Base-by-base conservation (phyloP, 92 coral and sea anemone genomes). In the Blastomussa wellsi region DNA sequence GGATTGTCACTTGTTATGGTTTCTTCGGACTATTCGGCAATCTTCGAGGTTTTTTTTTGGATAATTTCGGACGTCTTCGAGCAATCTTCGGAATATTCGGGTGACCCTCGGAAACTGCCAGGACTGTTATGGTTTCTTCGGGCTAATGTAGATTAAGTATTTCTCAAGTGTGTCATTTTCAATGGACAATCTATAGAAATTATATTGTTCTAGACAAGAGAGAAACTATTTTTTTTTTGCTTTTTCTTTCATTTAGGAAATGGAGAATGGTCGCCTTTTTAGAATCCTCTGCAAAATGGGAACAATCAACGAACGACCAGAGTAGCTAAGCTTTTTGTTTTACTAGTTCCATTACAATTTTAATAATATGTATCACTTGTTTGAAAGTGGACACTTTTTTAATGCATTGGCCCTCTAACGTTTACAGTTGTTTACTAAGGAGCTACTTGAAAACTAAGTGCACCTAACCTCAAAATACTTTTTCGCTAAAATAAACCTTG, bases 251-350 rank as follows among this genome's bases (percentile, higher is more conserved):
- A 26, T 82, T 55, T 38, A 95, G 98, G 99, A 96, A 91, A 94
- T 96, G 99, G 99, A 96, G 81, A 96, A 92, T 87, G 94, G 99
- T 17, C 94, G 99, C 7, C 86, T 96, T 86, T 93, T 96, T 35
- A 89, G 98, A 65, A 70, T 96, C 29, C 87, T 96, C 59, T 85
- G 98, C 88, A 96, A 96, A 81, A 93, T 96, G 77, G 99, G 99
- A 68, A 89, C 90, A 37, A 90, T 96, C 70, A 96, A 94, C 88
- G 99, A 96, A 76, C 88, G 99, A 47, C 99, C 99, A 82, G 99
- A 96, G 99, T 96, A 96, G 68, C 80, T 84, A 79, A 39, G 44
- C 75, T 79, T 82, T 29, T 48, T 84, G 74, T 41, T 76, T 55
- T n/a, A 32, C 52, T 48, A 24, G 11, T 69, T 36, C 2, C 5